Percentiles rank a stretch among this genome's conserved stretches.
These are phyloP conservation scores for Cynaeus angustus DNA, from an alignment of 2,888 invertebrate species.

Conservation along the genomic window DNA sequence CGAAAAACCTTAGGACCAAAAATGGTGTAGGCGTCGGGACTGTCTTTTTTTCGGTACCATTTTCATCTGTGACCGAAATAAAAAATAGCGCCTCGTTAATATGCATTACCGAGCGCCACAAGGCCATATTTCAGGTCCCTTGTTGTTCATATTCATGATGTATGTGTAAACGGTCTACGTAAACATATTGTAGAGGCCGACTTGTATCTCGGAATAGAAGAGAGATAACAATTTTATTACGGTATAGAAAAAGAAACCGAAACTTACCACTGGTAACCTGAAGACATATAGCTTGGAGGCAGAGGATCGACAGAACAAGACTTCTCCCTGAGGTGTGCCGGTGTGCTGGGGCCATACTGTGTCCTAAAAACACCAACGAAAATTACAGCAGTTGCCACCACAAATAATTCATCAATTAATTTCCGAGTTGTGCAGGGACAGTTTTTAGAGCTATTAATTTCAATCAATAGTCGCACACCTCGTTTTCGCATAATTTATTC, in stretches of 20 bases:
- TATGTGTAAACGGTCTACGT: slow-evolving; percentile 32
- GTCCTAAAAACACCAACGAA: slow-evolving; percentile 74
- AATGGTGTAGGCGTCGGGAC: no score
- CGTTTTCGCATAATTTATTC: slow-evolving; percentile 33
- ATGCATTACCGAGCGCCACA: slow-evolving; percentile 19
- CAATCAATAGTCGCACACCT: slow-evolving; percentile 28
- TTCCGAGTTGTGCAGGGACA: slow-evolving; percentile 23
- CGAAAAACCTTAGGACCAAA: no score
- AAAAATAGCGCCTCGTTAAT: slow-evolving; percentile 13
- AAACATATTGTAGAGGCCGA: slow-evolving; percentile 30
- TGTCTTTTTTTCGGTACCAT: no score
- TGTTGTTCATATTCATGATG: slow-evolving; percentile 31
- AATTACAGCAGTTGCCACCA: slow-evolving; percentile 20
- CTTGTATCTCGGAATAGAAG: slow-evolving; percentile 23
- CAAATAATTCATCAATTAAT: slow-evolving; percentile 38
- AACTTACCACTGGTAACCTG: slow-evolving; percentile 85
- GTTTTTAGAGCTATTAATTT: slow-evolving; percentile 38
- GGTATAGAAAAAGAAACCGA: background rate
- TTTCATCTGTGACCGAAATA: no score
- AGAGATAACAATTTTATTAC: slow-evolving; percentile 32
- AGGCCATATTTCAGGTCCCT: slow-evolving; percentile 20
- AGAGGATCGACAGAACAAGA: slow-evolving; percentile 84
- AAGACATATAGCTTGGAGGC: slow-evolving; percentile 83
- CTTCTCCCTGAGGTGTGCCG: slow-evolving; percentile 88
- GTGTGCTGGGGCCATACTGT: slow-evolving; percentile 89